Evolutionary conservation across 2,888 invertebrate species (phyloP), one percentile per base, ranked within the genome.

Genomic region (Zygothrica quintamaculata): DNA sequence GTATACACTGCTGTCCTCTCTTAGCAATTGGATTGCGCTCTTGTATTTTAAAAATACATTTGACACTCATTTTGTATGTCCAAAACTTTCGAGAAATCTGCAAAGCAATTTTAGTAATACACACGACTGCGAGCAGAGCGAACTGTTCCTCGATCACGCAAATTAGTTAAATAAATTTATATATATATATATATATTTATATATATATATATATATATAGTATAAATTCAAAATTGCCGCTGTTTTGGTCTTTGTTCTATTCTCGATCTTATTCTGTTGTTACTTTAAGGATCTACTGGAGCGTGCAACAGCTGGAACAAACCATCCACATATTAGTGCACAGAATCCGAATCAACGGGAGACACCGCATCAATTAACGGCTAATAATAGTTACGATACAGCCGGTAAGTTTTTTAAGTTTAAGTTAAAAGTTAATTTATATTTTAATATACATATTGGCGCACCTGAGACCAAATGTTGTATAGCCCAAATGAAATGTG

Each of bases 271-370:
- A 25, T 48, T 65, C 60, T 78, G 70, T 65, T 79, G 65, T 61
- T 73, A 66, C 66, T 69, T 77, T 7, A 90, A 90, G 90, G 90
- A 90, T 70, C 80, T 89, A 61, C 74, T 90, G 47, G 80, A 82
- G 18, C 77, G 77, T 16, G 74, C 78, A 43, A 62, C 60, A 44
- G 22, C 43, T 48, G n/a, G n/a, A n/a, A 33, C 66, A 11, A 59
- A 68, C n/a, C n/a, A n/a, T 33, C 12, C 71, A 48, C 40, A 46
- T 26, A 47, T 77, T 36, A 72, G 56, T 48, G 62, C 51, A 56
- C 72, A 69, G n/a, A 61, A 72, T 46, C 72, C 72, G 31, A 55
- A 68, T 15, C 77, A 74, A 34, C 75, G 74, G 0, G 75, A 77
- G 57, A 48, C 62, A 37, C 65, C 74, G 44, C 84, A 67, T 62